Evolutionary conservation across 2,797 vertebrate genomes (phyloP), one percentile per base, ranked within the genome.

Genomic region (Adrianichthys oophorus): DNA sequence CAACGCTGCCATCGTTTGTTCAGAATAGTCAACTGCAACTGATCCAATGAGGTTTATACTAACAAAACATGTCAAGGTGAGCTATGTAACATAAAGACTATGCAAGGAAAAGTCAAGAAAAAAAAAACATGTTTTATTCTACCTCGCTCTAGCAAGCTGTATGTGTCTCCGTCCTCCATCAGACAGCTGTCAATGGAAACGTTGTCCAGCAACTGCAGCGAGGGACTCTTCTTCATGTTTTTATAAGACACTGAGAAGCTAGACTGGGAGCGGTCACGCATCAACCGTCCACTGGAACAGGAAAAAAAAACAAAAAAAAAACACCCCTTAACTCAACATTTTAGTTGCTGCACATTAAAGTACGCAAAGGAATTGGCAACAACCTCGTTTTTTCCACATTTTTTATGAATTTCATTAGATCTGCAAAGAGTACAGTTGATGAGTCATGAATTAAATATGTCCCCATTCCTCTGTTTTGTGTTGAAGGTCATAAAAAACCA

Each of bases 211-310:
- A 96, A 98, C 74, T 94, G 92, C 65, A 98, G 93, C 10, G 97
- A 98, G 0, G 96, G 93, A 66, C 95, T 99, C 91, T 94, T 95
- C 88, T 95, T 96, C 93, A 97, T 92, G 82, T 93, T 95, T 91
- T 97, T 98, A 48, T 93, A 96, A 69, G 95, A 94, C 84, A 96
- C 93, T 7, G 90, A 91, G 86, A 95, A 94, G 70, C 77, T 94
- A 82, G 94, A 93, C 23, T 91, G 93, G 60, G 92, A 95, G 62
- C 92, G 93, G 68, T 98, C 97, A 74, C 94, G 94, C 81, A 92
- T 93, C 88, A 95, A 83, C 60, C 94, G 95, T 73, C 92, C 94
- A 85, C 97, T 98, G 63, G n/a, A 70, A 84, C 46, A 45, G 5
- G 70, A 46, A 54, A 45, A 76, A 51, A 72, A 45, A 62, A 21